Conservation (phyloP, 2,888 invertebrate genomes). For the Dione vanillae region DNA sequence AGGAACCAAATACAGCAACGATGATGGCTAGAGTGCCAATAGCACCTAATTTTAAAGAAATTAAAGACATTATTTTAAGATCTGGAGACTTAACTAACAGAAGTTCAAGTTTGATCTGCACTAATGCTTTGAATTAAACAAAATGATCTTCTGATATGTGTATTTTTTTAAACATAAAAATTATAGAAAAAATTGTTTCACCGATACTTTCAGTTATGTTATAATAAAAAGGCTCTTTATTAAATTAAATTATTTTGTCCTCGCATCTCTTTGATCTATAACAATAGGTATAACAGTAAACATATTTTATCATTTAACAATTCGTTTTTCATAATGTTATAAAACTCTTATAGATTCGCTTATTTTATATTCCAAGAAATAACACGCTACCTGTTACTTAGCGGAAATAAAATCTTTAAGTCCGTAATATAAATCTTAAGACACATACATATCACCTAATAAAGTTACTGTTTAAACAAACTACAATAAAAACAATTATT, state of each 20-base stretch:
- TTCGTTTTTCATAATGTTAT: background rate
- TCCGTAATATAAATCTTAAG: too few relatives aligned
- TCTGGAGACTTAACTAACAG: conserved; percentile 22
- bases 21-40: conserved; percentile 12
- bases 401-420: too few relatives aligned
- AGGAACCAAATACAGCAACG: conserved; percentile 26
- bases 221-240: background rate
- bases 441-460: too few relatives aligned
- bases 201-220: background rate
- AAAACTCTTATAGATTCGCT: too few relatives aligned
- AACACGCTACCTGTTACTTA: too few relatives aligned
- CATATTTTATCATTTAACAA: background rate
- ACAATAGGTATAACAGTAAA: too few relatives aligned
- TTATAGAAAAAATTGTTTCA: background rate
- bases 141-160: background rate
- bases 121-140: conserved; percentile 15
- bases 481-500: too few relatives aligned
- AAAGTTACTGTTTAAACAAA: too few relatives aligned
- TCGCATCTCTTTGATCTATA: too few relatives aligned
- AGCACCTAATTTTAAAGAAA: conserved; percentile 9
- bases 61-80: background rate
- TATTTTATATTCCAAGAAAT: too few relatives aligned
- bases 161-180: background rate
- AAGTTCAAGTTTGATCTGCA: conserved; percentile 13
- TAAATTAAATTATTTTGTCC: background rate